Conservation (phyloP, 2,797 vertebrate species). For the Caiman crocodilus region DNA sequence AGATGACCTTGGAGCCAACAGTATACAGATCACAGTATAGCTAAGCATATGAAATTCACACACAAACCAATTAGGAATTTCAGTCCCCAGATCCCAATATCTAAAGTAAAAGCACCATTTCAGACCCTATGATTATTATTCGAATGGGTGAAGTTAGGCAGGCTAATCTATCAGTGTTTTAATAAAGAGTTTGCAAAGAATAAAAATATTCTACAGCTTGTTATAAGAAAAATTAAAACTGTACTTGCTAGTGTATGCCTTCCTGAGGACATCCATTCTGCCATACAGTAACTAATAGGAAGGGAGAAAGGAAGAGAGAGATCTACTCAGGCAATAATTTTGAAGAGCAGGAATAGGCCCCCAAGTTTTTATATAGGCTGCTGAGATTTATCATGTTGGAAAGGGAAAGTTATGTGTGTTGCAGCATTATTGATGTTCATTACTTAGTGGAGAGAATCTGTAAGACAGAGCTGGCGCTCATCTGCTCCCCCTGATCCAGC, state of each 20-base stretch:
- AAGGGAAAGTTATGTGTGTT: background rate
- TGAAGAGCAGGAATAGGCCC: background rate
- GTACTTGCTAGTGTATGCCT: fast-evolving
- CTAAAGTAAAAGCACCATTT: background rate
- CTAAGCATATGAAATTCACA: fast-evolving
- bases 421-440: background rate
- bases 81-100: background rate
- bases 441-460: background rate
- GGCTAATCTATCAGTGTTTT: background rate
- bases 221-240: background rate
- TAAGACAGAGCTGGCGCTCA: background rate
- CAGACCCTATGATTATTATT: background rate
- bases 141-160: background rate
- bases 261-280: background rate
- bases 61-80: background rate
- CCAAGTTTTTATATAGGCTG: background rate
- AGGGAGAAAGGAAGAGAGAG: background rate
- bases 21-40: background rate
- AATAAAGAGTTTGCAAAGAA: background rate
- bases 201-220: background rate
- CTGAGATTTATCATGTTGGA: background rate
- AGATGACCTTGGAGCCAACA: background rate
- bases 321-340: background rate
- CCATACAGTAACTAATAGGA: background rate
- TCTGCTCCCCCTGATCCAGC: no score